A percentile compares a stretch with the other conserved stretches of the same genome.
Evolutionary conservation across 2,797 vertebrate species (phyloP).

Genomic region (Ataeniobius toweri): DNA sequence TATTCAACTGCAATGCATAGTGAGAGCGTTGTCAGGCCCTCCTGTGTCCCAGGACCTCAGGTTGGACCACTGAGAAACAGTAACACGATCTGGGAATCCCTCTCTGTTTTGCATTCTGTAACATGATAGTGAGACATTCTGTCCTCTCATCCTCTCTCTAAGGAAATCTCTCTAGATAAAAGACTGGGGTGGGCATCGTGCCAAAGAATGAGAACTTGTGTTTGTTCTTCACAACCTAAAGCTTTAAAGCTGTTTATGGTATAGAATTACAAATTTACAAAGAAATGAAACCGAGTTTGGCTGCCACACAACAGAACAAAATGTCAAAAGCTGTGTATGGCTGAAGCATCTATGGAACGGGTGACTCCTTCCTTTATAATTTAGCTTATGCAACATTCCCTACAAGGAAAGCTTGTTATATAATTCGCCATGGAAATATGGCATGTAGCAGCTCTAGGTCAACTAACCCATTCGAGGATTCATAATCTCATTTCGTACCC

Average conservation of each 20-base stretch:
- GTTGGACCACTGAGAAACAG: slow-evolving; percentile 65
- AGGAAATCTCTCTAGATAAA: slow-evolving; percentile 75
- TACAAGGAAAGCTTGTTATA: slow-evolving; percentile 45
- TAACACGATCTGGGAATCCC: slow-evolving; percentile 80
- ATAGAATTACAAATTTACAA: slow-evolving; percentile 70
- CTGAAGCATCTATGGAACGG: slow-evolving; percentile 33
- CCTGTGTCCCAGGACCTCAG: slow-evolving; percentile 57
- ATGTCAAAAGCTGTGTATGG: slow-evolving; percentile 46
- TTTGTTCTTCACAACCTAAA: slow-evolving; percentile 56
- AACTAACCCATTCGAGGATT: neutral
- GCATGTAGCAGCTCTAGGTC: slow-evolving; percentile 12
- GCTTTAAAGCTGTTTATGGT: slow-evolving; percentile 69
- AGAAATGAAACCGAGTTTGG: slow-evolving; percentile 49
- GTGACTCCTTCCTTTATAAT: slow-evolving; percentile 29
- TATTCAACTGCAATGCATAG: slow-evolving; percentile 52
- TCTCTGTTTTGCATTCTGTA: slow-evolving; percentile 75
- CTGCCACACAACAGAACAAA: slow-evolving; percentile 51
- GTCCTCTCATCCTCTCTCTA: slow-evolving; percentile 74
- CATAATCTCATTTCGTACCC: neutral
- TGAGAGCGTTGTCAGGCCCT: slow-evolving; percentile 49
- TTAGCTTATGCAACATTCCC: slow-evolving; percentile 37
- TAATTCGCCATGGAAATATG: slow-evolving; percentile 45
- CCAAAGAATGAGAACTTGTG: slow-evolving; percentile 69
- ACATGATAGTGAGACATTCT: slow-evolving; percentile 74
- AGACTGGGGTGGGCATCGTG: slow-evolving; percentile 59